A percentile compares a stretch with the other conserved stretches of the same genome.
Evolutionary conservation across 1,140 invertebrate species (phyloP).

Genomic region (Whitmania pigra): DNA sequence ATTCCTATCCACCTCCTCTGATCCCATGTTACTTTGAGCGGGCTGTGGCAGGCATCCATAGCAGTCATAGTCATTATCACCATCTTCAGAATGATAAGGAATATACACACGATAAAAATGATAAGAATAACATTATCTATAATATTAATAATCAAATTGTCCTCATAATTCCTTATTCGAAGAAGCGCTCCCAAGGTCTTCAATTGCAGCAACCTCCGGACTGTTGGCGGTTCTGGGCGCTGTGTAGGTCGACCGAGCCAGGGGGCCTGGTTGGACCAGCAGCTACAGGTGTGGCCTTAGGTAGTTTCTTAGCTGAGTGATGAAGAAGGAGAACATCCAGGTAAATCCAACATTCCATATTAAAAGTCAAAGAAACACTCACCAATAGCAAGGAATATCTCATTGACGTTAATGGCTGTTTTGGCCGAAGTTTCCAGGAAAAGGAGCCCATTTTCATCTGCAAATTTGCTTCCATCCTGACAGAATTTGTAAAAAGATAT

Average conservation of each 20-base stretch:
- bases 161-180: too few species aligned
- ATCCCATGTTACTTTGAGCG: too few species aligned
- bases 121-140: not conserved
- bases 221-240: not conserved
- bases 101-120: slow-evolving; percentile 9
- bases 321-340: not conserved
- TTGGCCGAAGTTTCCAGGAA: slow-evolving; percentile 27
- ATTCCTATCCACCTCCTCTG: too few species aligned
- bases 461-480: slow-evolving; percentile 24
- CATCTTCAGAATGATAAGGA: not conserved
- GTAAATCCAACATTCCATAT: too few species aligned
- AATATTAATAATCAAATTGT: too few species aligned
- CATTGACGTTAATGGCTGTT: slow-evolving; percentile 26
- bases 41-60: too few species aligned
- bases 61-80: slow-evolving; percentile 7
- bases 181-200: too few species aligned
- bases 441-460: slow-evolving; percentile 24
- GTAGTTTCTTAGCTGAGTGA: slow-evolving; percentile 9
- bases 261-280: not conserved
- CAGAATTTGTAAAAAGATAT: not conserved
- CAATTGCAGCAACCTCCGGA: slow-evolving; percentile 2
- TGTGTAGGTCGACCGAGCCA: not conserved
- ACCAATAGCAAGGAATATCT: slow-evolving; percentile 26
- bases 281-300: not conserved
- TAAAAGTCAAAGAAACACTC: not conserved